Conservation (phyloP, 2,797 vertebrate species). For the Lophius americanus region DNA sequence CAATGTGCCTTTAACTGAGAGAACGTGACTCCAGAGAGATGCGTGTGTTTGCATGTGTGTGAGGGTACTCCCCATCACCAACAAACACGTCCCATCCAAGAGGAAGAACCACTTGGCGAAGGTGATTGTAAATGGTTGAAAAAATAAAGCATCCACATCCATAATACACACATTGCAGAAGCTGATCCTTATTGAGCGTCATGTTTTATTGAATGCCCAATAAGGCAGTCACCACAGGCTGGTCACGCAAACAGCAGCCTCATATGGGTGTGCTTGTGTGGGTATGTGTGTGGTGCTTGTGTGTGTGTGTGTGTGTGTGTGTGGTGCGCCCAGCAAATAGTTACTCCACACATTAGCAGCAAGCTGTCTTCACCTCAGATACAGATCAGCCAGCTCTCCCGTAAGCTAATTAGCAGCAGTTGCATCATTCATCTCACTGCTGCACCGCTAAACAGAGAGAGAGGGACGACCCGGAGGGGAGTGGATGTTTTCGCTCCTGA, state of each 20-base stretch:
- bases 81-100: constrained; percentile 66
- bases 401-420: constrained; percentile 68
- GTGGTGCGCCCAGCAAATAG: constrained; percentile 10
- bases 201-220: constrained; percentile 48
- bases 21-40: constrained; percentile 41
- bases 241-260: constrained; percentile 50
- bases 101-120: constrained; percentile 16
- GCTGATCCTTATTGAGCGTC: constrained; percentile 1
- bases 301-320: constrained; percentile 9
- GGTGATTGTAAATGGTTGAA: constrained; percentile 11
- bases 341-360: constrained; percentile 14
- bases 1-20: constrained; percentile 41
- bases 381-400: constrained; percentile 23
- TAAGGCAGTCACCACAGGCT: constrained; percentile 45
- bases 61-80: constrained; percentile 50
- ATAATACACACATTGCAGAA: constrained; percentile 1
- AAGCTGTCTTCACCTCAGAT: constrained; percentile 35
- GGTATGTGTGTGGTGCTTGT: neutral
- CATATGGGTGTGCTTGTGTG: constrained; percentile 1
- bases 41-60: neutral
- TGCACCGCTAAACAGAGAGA: constrained; percentile 61
- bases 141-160: neutral
- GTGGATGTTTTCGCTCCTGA: constrained; percentile 49
- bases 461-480: constrained; percentile 33
- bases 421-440: constrained; percentile 45